These are phyloP conservation scores for Harlomillsia oculata DNA, from an alignment of 1,140 invertebrate species.

Conservation along the genomic window DNA sequence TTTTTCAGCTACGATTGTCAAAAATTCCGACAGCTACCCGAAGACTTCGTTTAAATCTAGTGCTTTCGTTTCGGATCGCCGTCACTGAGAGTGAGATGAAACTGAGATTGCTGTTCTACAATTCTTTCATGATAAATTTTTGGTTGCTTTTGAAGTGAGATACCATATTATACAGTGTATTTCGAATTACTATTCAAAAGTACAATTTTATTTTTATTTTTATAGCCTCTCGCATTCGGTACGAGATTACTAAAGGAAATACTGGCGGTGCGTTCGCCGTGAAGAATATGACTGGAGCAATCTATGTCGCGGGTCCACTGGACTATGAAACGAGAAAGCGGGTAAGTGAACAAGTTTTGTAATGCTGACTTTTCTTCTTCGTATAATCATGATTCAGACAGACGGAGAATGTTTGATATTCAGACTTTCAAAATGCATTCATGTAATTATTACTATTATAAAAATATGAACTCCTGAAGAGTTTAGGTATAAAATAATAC, in stretches of 20 bases:
- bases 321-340: conserved; percentile 84
- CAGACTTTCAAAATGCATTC: no score
- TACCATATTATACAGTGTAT: neutral
- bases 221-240: conserved; percentile 93
- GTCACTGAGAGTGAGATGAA: no score
- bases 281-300: conserved; percentile 75
- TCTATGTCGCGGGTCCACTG: conserved; percentile 88
- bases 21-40: no score
- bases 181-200: no score
- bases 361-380: no score
- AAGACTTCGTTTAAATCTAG: no score
- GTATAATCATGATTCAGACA: no score
- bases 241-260: conserved; percentile 98
- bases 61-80: no score
- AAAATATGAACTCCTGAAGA: neutral
- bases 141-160: neutral
- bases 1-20: no score
- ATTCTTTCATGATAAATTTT: neutral
- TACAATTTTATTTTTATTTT: conserved; percentile 41
- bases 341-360: conserved; percentile 50
- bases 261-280: conserved; percentile 94
- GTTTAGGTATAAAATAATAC: conserved; percentile 1
- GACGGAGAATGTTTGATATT: no score
- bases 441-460: neutral
- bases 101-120: neutral